Evolutionary conservation across 2,113 vertebrate genomes (phyloP), one percentile per base, ranked within the genome.

Genomic region (Xiphias gladius): DNA sequence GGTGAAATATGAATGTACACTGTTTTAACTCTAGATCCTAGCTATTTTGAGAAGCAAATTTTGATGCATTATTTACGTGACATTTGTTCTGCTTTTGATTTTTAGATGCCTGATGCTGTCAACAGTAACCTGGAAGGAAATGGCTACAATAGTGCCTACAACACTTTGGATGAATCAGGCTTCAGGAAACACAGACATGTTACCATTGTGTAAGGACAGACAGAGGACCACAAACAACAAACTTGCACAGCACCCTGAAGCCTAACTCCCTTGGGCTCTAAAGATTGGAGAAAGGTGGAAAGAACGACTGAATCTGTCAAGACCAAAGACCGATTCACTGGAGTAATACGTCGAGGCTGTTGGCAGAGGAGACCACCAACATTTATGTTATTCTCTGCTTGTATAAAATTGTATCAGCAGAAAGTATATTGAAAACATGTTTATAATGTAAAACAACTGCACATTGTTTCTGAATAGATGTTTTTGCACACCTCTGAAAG

Each of bases 181-280:
- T 39, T 73, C 43, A 88, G 5, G 35, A 95, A 93, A 70, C 93
- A 95, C 76, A 94, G 94, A 91, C 95, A 96, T 50, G 66, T 76
- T 22, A 96, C 95, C 37, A 89, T 94, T 4, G 94, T 96, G 19
- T 96, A 22, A 92, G 16, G 11, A 82, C 37, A 26, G n/a, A 28
- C 7, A 26, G 28, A 48, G 13, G 61, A 65, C 13, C 0, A 2
- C 13, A 32, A 13, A 6, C 17, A 22, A 73, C 24, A 30, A 20
- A 78, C 26, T 1, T 54, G 59, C 20, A 22, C n/a, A 20, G 26
- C 61, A n/a, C 4, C 62, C 26, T 35, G 4, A 66, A n/a, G 22
- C 32, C 43, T 39, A 8, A 14, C 58, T 20, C 9, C 43, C 46
- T 11, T 67, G 28, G n/a, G n/a, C 61, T 58, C 5, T 9, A 24